These are phyloP conservation scores for Baryphthengus martii DNA, from an alignment of 2,113 vertebrate genomes.

Conservation along the genomic window DNA sequence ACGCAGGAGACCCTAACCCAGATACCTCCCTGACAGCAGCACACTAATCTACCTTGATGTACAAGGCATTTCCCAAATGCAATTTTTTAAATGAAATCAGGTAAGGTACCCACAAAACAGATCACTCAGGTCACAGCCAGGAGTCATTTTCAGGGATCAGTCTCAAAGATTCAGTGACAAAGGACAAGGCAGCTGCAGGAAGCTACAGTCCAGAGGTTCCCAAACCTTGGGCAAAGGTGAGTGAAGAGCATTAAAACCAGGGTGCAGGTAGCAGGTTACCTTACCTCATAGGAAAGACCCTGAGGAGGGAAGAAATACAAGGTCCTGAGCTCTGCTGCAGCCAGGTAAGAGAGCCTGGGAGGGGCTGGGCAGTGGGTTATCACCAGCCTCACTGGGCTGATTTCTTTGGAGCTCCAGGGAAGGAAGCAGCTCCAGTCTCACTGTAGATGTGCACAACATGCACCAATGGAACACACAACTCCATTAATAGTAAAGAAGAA, in stretches of 20 bases:
- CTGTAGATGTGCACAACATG: background rate
- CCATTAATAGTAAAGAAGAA: background rate
- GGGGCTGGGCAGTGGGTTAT: fast-evolving
- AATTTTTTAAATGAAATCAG: background rate
- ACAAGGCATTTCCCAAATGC: background rate
- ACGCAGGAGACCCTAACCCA: background rate
- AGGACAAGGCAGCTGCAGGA: background rate
- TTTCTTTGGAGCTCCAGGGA: background rate
- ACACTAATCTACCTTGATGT: background rate
- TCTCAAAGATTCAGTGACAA: background rate
- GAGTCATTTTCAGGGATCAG: background rate
- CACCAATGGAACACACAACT: background rate
- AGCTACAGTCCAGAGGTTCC: background rate
- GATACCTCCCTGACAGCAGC: background rate
- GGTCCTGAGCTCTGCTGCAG: background rate
- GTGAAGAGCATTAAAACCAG: background rate
- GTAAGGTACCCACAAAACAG: background rate
- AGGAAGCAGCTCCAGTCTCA: fast-evolving
- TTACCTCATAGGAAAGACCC: background rate
- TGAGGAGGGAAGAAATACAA: background rate
- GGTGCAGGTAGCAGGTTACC: background rate
- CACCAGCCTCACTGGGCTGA: fast-evolving
- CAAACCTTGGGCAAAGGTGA: background rate
- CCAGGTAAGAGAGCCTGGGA: background rate
- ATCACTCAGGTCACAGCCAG: background rate